Evolutionary conservation across 2,888 invertebrate genomes (phyloP).

Genomic region (Lasioglossum pauxillum): DNA sequence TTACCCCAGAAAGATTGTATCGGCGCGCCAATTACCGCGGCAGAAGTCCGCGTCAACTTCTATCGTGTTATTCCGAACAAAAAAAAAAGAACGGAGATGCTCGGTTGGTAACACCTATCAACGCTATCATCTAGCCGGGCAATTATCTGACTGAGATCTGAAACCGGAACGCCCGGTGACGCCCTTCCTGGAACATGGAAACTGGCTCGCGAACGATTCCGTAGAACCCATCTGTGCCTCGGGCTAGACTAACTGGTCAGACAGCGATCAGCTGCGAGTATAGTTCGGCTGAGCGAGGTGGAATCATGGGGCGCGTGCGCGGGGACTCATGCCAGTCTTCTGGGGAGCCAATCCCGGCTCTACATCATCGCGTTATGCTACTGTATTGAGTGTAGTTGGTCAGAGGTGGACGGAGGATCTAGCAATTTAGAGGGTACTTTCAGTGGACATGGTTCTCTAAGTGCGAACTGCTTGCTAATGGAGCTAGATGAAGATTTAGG

Average conservation of each 20-base stretch:
- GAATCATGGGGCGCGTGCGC: background rate
- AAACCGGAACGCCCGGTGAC: background rate
- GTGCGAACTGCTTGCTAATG: background rate
- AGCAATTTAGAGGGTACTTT: background rate
- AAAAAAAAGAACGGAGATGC: background rate
- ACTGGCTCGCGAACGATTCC: background rate
- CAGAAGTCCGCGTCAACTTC: background rate
- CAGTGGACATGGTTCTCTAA: background rate
- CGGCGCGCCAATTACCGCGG: slow-evolving; percentile 59
- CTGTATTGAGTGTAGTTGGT: slow-evolving; percentile 1
- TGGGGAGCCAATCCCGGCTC: background rate
- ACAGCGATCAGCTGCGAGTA: slow-evolving; percentile 1
- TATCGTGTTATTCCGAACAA: background rate
- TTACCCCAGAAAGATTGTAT: slow-evolving; percentile 68
- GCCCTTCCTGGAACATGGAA: background rate
- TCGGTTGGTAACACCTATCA: background rate
- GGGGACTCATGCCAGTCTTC: background rate
- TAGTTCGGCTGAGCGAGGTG: background rate
- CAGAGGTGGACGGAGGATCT: background rate
- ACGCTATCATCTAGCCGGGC: background rate
- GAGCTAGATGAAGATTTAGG: background rate
- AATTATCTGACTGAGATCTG: background rate
- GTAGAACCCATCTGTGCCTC: background rate
- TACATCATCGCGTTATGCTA: background rate
- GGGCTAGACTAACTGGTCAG: background rate